A percentile compares a stretch with the other conserved stretches of the same genome.
Evolutionary conservation across 2,113 vertebrate genomes (phyloP).

Genomic region (Sula dactylatra): DNA sequence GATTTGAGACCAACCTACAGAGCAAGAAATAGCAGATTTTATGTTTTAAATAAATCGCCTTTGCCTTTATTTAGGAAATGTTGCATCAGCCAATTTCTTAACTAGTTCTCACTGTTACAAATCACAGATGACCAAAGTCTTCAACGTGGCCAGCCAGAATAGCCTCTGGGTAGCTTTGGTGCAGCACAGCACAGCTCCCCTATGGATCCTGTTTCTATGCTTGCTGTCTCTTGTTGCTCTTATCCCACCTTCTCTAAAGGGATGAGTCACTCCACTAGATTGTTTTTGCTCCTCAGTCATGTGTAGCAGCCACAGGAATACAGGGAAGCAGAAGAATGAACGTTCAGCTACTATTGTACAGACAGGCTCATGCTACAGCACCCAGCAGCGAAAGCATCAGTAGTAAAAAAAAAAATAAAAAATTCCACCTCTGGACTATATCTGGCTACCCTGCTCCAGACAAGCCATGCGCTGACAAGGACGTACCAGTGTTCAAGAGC

Average conservation of each 20-base stretch:
- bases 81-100: background rate
- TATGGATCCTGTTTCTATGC: background rate
- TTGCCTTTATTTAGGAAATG: background rate
- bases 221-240: background rate
- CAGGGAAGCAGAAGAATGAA: background rate
- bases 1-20: background rate
- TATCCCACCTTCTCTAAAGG: constrained; percentile 4
- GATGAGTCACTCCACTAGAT: constrained; percentile 47
- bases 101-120: background rate
- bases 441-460: background rate
- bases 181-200: background rate
- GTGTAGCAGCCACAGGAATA: constrained; percentile 2
- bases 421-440: background rate
- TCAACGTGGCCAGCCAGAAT: fast-evolving
- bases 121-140: fast-evolving
- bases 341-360: background rate
- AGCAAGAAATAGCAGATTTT: background rate
- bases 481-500: background rate
- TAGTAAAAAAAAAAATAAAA: background rate
- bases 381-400: background rate
- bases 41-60: background rate
- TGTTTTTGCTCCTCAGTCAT: constrained; percentile 41
- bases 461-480: background rate
- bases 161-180: background rate
- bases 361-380: background rate